A percentile compares a stretch with the other conserved stretches of the same genome.
Evolutionary conservation across 2,888 invertebrate genomes (phyloP).

Genomic region (Sialis fuliginosa): DNA sequence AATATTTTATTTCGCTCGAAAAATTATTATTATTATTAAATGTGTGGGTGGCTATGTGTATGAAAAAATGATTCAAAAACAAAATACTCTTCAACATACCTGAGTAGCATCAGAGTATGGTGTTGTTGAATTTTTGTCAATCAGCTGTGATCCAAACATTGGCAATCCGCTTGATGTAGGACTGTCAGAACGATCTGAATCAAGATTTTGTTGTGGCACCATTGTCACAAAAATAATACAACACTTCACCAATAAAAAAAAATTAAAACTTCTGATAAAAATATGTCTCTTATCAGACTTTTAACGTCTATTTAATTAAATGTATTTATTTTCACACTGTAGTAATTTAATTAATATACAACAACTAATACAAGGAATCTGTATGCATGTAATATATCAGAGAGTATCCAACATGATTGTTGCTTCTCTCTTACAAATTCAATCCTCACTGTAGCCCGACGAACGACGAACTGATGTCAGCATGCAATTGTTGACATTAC

Average conservation of each 20-base stretch:
- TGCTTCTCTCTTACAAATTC: no score
- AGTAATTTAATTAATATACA: no score
- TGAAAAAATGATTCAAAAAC: not conserved
- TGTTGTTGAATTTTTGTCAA: constrained; percentile 79
- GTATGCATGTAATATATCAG: constrained; percentile 13
- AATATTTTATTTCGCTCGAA: no score
- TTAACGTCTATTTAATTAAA: not conserved
- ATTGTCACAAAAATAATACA: constrained; percentile 21
- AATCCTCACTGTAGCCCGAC: constrained; percentile 15
- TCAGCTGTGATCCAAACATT: constrained; percentile 78
- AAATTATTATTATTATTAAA: no score
- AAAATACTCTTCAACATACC: constrained; percentile 39
- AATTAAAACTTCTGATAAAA: not conserved
- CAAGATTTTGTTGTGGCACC: constrained; percentile 53
- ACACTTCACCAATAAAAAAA: not conserved
- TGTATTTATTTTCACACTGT: no score
- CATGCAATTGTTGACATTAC: constrained; percentile 26
- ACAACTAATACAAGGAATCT: constrained; percentile 9
- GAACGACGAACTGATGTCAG: constrained; percentile 38
- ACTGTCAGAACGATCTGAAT: constrained; percentile 36
- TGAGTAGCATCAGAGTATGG: constrained; percentile 97
- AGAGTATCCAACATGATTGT: no score
- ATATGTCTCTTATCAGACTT: not conserved
- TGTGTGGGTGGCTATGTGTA: no score
- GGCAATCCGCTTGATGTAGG: constrained; percentile 45